Conservation (phyloP, 2,888 invertebrate species). For the Drosophila meridiana region DNA sequence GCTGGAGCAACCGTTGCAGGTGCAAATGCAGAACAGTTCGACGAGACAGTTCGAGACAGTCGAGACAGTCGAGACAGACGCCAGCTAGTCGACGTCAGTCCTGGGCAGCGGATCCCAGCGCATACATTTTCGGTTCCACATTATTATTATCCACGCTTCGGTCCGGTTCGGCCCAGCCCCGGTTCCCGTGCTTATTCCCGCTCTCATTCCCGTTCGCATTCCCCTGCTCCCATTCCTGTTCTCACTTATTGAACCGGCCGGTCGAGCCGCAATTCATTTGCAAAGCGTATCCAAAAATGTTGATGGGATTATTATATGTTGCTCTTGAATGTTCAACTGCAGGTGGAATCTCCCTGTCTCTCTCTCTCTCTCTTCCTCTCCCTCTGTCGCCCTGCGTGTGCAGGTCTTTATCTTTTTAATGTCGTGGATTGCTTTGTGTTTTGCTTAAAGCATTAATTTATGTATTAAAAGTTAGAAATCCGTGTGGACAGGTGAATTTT, state of each 20-base stretch:
- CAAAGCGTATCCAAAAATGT: slow-evolving; percentile 81
- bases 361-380: background rate
- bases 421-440: slow-evolving; percentile 62
- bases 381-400: slow-evolving; percentile 15
- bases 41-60: slow-evolving; percentile 2
- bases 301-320: slow-evolving; percentile 82
- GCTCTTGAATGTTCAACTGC: slow-evolving; percentile 54
- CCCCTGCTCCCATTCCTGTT: slow-evolving; percentile 8
- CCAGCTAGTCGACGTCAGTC: slow-evolving; percentile 47
- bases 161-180: slow-evolving; percentile 30
- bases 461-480: slow-evolving; percentile 79
- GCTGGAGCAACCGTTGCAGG: slow-evolving; percentile 62
- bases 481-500: slow-evolving; percentile 78
- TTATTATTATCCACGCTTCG: slow-evolving; percentile 77
- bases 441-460: slow-evolving; percentile 71
- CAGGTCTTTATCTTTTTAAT: slow-evolving; percentile 76
- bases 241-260: slow-evolving; percentile 47
- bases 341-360: slow-evolving; percentile 54
- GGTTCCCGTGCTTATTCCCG: slow-evolving; percentile 16
- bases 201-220: slow-evolving; percentile 15
- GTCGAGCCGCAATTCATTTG: slow-evolving; percentile 71
- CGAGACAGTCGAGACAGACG: slow-evolving; percentile 20
- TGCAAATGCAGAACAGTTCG: slow-evolving; percentile 71
- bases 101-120: slow-evolving; percentile 60
- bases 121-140: slow-evolving; percentile 75